Evolutionary conservation across 2,113 vertebrate species (phyloP).

Genomic region (Sciurus niger): DNA sequence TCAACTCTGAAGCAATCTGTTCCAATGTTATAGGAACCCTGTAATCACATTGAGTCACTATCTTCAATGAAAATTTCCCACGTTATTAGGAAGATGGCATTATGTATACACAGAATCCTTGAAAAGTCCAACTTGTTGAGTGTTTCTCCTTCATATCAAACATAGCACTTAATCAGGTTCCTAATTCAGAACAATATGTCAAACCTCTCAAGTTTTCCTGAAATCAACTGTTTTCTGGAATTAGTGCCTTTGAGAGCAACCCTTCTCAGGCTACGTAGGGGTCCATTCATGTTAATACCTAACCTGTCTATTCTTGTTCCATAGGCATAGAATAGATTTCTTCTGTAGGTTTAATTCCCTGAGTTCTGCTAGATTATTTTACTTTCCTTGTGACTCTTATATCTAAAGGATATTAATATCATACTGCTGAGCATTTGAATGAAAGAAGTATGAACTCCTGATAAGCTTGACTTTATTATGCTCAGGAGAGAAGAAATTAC

Average conservation of each 20-base stretch:
- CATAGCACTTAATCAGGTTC: neutral
- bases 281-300: neutral
- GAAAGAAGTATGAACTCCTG: neutral
- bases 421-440: conserved; percentile 8
- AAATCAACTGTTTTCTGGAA: neutral
- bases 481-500: neutral
- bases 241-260: neutral
- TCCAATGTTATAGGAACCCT: neutral
- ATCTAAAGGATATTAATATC: neutral
- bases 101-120: neutral
- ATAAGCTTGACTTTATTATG: neutral
- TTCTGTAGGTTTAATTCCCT: neutral
- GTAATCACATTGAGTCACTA: neutral
- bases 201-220: neutral
- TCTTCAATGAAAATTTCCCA: neutral
- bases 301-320: neutral
- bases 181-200: conserved; percentile 16
- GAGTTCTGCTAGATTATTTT: neutral
- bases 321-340: neutral
- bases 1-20: neutral
- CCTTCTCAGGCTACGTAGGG: neutral
- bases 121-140: conserved; percentile 10
- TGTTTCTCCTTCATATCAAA: conserved; percentile 12
- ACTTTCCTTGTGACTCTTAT: neutral
- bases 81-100: neutral